Percentiles rank a stretch among this genome's conserved stretches.
Conservation (phyloP, 53 echinoderm and acorn worm species). For the Astropecten irregularis region DNA sequence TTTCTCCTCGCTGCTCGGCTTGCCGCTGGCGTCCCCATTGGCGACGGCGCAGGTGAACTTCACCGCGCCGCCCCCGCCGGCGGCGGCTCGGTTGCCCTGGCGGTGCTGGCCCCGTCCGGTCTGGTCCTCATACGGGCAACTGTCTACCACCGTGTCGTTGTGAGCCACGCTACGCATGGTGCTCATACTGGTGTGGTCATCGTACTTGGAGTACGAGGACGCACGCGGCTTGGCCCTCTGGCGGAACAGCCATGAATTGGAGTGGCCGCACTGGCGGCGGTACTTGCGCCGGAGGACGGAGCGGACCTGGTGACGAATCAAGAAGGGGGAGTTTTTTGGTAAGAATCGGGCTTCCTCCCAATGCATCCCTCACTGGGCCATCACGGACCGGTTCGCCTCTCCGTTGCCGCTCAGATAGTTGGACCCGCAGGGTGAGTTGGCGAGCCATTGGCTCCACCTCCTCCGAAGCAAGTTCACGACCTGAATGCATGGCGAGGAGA, state of each 20-base stretch:
- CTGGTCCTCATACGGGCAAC: slow-evolving; percentile 8
- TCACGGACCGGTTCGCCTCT: too few species aligned
- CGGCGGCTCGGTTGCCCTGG: background rate
- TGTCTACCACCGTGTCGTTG: slow-evolving; percentile 37
- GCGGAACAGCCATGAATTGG: slow-evolving; percentile 9
- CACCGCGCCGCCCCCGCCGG: background rate
- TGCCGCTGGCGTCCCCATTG: slow-evolving; percentile 23
- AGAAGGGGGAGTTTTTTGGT: background rate
- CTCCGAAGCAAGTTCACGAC: background rate
- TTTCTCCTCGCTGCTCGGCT: background rate
- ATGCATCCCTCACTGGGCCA: too few species aligned
- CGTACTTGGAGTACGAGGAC: slow-evolving; percentile 48
- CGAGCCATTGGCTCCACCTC: slow-evolving; percentile 14
- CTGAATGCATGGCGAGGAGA: slow-evolving; percentile 41
- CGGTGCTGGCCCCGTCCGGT: background rate
- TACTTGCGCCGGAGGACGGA: slow-evolving; percentile 63
- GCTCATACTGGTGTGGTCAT: slow-evolving; percentile 38
- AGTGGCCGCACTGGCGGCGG: slow-evolving; percentile 45
- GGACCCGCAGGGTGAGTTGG: background rate
- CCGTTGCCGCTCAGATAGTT: too few species aligned
- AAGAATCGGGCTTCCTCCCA: too few species aligned
- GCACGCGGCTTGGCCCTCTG: slow-evolving; percentile 36
- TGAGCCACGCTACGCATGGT: slow-evolving; percentile 49
- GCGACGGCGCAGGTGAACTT: background rate
- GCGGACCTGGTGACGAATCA: slow-evolving; percentile 57